phyloP scores from a whole-genome alignment of 2,797 vertebrate genomes.

The Mionectes olivaceus region DNA sequence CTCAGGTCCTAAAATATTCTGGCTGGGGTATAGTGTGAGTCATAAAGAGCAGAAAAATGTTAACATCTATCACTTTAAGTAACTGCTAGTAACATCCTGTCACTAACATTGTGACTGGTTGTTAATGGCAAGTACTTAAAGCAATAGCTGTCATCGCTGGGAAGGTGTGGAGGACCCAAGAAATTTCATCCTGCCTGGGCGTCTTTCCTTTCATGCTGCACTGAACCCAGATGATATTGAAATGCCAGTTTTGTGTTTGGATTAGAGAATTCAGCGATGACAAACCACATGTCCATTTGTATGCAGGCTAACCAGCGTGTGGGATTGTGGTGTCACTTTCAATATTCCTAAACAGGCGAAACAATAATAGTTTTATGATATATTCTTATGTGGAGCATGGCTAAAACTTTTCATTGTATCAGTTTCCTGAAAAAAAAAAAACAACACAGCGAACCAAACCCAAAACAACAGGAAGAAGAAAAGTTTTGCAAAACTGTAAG shows the following conservation, averaged over 20 bases:
- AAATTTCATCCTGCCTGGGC: background rate
- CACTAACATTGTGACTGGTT: conserved; percentile 12
- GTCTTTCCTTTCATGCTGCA: background rate
- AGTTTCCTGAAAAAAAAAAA: too few species aligned
- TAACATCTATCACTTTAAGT: conserved; percentile 22
- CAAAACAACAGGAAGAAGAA: background rate
- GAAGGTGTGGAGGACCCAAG: conserved; percentile 2
- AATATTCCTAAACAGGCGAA: background rate
- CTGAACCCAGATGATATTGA: background rate
- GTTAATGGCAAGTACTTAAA: conserved; percentile 59
- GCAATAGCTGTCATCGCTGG: conserved; percentile 43
- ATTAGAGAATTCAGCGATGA: background rate
- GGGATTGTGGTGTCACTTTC: background rate
- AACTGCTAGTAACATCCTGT: conserved; percentile 28
- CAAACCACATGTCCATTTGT: background rate
- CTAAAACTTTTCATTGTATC: background rate
- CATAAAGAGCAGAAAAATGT: conserved; percentile 26
- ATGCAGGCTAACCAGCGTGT: rapidly evolving
- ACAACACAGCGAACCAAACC: background rate
- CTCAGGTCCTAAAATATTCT: background rate
- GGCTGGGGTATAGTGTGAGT: background rate
- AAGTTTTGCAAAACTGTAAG: background rate
- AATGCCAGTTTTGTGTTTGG: background rate
- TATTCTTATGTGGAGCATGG: background rate
- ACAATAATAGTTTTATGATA: background rate